A percentile compares a stretch with the other conserved stretches of the same genome.
phyloP scores from a whole-genome alignment of 2,888 invertebrate genomes.

The Phengaris alcon region DNA sequence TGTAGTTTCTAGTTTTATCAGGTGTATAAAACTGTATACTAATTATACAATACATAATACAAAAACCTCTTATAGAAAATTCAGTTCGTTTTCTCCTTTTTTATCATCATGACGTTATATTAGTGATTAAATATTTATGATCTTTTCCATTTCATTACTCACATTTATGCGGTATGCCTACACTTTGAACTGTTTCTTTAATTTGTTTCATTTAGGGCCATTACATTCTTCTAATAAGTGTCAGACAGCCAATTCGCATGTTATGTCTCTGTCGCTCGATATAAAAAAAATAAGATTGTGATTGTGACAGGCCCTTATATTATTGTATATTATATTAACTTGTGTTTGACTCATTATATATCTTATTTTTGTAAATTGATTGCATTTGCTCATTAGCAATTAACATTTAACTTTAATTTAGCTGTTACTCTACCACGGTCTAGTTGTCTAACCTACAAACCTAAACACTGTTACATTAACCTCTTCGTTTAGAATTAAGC shows the following conservation, averaged over 20 bases:
- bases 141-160: not conserved
- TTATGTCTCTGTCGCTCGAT: no score
- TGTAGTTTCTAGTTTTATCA: conserved; percentile 1
- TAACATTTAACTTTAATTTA: not conserved
- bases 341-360: not conserved
- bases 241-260: no score
- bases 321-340: no score
- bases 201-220: not conserved
- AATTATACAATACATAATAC: not conserved
- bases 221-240: no score
- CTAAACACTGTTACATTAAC: conserved; percentile 8
- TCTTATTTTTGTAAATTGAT: not conserved
- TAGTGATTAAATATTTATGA: not conserved
- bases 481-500: not conserved
- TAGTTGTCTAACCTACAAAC: conserved; percentile 21
- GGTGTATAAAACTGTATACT: not conserved
- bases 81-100: not conserved
- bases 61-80: not conserved
- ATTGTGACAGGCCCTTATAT: no score
- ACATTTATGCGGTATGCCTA: not conserved
- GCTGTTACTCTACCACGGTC: conserved; percentile 4
- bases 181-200: not conserved
- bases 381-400: not conserved
- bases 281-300: no score
- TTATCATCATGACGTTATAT: not conserved